Conservation (phyloP, 2,797 vertebrate species). For the Amphiprion clarkii region DNA sequence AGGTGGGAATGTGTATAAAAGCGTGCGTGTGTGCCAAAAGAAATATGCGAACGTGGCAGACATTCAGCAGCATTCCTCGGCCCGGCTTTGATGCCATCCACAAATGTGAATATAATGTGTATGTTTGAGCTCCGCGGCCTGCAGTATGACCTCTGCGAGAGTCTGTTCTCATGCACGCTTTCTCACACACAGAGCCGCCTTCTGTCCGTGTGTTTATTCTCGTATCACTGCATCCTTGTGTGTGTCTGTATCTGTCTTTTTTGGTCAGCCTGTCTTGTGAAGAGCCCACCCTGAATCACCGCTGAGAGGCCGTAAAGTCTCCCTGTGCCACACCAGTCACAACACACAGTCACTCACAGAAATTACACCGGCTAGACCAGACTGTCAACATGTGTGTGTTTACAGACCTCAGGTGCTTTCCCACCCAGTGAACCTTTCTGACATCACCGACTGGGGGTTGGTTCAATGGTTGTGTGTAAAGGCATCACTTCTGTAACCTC, state of each 20-base stretch:
- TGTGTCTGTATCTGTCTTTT: constrained; percentile 46
- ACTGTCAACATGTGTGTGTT: constrained; percentile 58
- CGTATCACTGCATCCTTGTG: constrained; percentile 40
- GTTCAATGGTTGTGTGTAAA: constrained; percentile 38
- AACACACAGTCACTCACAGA: constrained; percentile 32
- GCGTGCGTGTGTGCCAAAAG: constrained; percentile 19
- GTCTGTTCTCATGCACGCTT: constrained; percentile 28
- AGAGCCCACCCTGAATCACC: constrained; percentile 49
- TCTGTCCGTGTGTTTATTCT: constrained; percentile 71
- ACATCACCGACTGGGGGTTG: constrained; percentile 47
- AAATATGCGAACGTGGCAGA: constrained; percentile 35
- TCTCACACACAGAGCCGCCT: constrained; percentile 53
- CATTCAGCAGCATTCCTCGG: constrained; percentile 63
- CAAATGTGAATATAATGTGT: constrained; percentile 73
- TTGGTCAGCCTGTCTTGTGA: constrained; percentile 48
- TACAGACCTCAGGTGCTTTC: constrained; percentile 75
- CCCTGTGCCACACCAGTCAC: constrained; percentile 26
- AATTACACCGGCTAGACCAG: constrained; percentile 24
- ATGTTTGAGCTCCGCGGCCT: constrained; percentile 49
- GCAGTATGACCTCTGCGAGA: constrained; percentile 51
- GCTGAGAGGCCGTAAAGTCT: constrained; percentile 53
- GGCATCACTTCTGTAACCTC: constrained; percentile 30
- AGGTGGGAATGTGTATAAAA: constrained; percentile 84
- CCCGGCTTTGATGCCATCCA: constrained; percentile 65
- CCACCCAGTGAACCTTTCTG: constrained; percentile 51